Conservation (phyloP, 2,797 vertebrate genomes). For the Vireo griseus region DNA sequence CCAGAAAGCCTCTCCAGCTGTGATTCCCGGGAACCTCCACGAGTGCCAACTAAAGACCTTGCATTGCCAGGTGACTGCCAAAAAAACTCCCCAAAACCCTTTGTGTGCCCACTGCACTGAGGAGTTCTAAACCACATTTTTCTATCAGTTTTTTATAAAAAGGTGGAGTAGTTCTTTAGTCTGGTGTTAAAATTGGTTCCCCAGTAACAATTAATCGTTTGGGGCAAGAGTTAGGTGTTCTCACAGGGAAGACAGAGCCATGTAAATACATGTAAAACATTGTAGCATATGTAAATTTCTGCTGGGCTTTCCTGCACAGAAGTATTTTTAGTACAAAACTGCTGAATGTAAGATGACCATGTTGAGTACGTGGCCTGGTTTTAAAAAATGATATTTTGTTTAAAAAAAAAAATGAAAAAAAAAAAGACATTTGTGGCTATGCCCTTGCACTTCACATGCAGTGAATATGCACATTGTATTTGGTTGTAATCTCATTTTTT, state of each 20-base stretch:
- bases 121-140: constrained; percentile 70
- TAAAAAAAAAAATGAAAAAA: constrained; percentile 62
- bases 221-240: constrained; percentile 66
- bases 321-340: constrained; percentile 96
- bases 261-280: constrained; percentile 96
- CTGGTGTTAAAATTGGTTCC: not conserved
- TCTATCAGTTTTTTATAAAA: not conserved
- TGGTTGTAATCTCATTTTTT: constrained; percentile 71
- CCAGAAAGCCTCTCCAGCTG: not conserved
- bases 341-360: constrained; percentile 90
- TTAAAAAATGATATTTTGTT: constrained; percentile 78
- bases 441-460: constrained; percentile 81
- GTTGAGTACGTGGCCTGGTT: constrained; percentile 79
- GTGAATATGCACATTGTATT: constrained; percentile 79
- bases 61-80: constrained; percentile 34
- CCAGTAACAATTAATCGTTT: constrained; percentile 32
- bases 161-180: constrained; percentile 35
- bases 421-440: constrained; percentile 67
- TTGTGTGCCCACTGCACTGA: not conserved
- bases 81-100: not conserved
- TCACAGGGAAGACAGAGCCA: constrained; percentile 81
- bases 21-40: not conserved
- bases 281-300: constrained; percentile 97
- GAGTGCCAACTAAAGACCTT: not conserved
- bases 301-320: constrained; percentile 86